Conservation (phyloP, 2,888 invertebrate species). For the Eurois occulta region DNA sequence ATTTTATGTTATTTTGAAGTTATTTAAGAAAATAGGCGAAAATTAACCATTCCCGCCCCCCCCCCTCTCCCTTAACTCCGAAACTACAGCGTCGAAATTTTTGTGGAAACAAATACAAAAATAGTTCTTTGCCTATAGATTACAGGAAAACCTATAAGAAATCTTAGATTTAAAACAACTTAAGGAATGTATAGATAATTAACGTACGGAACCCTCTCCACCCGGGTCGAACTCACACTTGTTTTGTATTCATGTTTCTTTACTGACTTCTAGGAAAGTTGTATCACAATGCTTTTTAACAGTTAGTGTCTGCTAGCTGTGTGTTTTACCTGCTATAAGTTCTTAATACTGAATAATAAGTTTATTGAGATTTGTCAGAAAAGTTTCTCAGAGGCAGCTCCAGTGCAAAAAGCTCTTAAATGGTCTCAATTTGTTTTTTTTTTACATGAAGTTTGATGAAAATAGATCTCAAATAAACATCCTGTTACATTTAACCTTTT, state of each 20-base stretch:
- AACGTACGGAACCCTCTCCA: no score
- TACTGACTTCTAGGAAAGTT: conserved; percentile 9
- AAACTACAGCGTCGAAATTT: no score
- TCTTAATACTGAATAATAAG: neutral
- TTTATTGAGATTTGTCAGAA: neutral
- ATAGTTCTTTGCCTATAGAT: no score
- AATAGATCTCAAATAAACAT: neutral
- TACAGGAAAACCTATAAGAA: no score
- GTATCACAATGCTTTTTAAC: conserved; percentile 2
- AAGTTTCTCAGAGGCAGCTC: neutral
- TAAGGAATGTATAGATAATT: no score
- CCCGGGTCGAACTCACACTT: no score
- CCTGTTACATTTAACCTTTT: neutral
- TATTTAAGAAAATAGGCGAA: no score
- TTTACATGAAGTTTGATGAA: conserved; percentile 8
- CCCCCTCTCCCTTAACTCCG: no score
- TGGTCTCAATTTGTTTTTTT: neutral
- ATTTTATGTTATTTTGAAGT: no score
- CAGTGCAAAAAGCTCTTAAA: neutral
- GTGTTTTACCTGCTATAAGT: neutral
- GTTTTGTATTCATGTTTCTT: conserved; percentile 24
- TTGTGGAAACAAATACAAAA: no score
- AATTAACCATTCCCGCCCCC: no score
- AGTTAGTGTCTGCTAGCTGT: neutral
- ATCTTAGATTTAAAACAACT: no score